These are phyloP conservation scores for Cheilosia grossa DNA, from an alignment of 2,888 invertebrate species.

Conservation along the genomic window DNA sequence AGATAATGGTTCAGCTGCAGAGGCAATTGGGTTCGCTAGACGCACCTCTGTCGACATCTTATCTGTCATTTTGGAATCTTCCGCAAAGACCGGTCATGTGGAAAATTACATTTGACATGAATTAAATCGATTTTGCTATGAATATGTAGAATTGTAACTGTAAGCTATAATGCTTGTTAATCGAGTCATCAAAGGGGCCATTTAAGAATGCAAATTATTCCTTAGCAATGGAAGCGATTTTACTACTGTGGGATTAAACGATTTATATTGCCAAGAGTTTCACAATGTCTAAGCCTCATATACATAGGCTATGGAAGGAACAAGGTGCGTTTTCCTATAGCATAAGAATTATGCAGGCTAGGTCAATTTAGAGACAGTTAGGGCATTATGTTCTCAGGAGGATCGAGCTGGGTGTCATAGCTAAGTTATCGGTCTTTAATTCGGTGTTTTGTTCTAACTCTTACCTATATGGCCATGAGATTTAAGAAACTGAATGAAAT, in stretches of 20 bases:
- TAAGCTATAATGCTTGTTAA: neutral
- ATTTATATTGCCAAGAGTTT: too few species aligned
- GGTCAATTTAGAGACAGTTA: too few species aligned
- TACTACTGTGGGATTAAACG: neutral
- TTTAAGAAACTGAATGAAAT: too few species aligned
- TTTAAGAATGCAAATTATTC: constrained; percentile 21
- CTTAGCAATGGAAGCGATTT: neutral
- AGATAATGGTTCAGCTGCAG: constrained; percentile 19
- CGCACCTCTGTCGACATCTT: constrained; percentile 54
- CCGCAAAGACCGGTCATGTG: constrained; percentile 42
- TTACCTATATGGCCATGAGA: too few species aligned
- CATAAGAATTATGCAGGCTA: too few species aligned
- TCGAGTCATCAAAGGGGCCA: constrained; percentile 7
- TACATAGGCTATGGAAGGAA: too few species aligned
- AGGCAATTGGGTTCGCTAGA: constrained; percentile 40
- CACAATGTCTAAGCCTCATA: too few species aligned
- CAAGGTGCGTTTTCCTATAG: too few species aligned
- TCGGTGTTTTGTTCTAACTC: too few species aligned
- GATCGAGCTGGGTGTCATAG: too few species aligned
- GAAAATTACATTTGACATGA: constrained; percentile 57
- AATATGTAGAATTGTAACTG: neutral
- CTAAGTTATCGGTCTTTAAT: too few species aligned
- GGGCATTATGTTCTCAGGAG: too few species aligned
- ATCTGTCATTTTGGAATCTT: constrained; percentile 29
- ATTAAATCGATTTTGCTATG: constrained; percentile 32